phyloP scores from a whole-genome alignment of 1,140 invertebrate genomes.

The Eurosta solidaginis region DNA sequence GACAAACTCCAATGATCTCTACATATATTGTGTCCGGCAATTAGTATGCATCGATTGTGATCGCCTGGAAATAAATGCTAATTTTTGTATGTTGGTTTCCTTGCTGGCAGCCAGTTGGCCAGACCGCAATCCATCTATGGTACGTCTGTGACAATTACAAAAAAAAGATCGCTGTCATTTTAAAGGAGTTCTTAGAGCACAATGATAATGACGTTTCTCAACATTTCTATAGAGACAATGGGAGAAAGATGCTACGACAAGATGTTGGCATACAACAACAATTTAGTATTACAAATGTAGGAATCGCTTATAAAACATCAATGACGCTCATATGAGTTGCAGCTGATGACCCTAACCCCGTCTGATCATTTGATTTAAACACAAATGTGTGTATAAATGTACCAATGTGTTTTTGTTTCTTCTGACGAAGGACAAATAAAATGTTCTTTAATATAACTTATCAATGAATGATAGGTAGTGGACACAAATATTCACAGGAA shows the following conservation, averaged over 20 bases:
- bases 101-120: neutral
- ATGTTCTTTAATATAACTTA: neutral
- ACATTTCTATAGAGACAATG: neutral
- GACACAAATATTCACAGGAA: neutral
- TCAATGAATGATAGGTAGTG: conserved; percentile 20
- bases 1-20: neutral
- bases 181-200: neutral
- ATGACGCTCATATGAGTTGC: neutral
- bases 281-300: neutral
- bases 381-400: neutral
- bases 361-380: neutral
- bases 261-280: neutral
- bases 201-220: neutral
- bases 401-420: too few relatives aligned
- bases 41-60: conserved; percentile 59
- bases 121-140: conserved; percentile 12
- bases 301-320: neutral
- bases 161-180: neutral
- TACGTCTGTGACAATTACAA: neutral
- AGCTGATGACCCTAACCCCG: neutral
- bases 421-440: neutral
- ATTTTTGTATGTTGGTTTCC: conserved; percentile 38
- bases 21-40: conserved; percentile 38
- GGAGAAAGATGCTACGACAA: neutral
- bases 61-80: conserved; percentile 58